Evolutionary conservation across 2,113 vertebrate genomes (phyloP).

Genomic region (Gnathonemus echidnorhynchus): DNA sequence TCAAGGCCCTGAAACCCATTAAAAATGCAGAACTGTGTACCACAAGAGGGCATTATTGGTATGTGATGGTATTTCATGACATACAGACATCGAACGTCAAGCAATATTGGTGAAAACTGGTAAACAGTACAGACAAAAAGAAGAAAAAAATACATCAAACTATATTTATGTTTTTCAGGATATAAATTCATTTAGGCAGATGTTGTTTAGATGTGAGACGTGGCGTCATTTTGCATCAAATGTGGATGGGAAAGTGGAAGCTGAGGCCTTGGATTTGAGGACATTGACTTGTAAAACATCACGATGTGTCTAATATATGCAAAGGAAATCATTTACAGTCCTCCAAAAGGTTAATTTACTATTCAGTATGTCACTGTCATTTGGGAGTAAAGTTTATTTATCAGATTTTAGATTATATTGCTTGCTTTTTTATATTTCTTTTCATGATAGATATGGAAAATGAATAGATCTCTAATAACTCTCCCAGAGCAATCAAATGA

Average conservation of each 20-base stretch:
- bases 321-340: neutral
- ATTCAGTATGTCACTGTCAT: neutral
- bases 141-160: neutral
- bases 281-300: neutral
- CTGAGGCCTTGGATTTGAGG: neutral
- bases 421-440: neutral
- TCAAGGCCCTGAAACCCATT: neutral
- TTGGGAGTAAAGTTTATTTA: neutral
- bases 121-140: neutral
- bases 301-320: neutral
- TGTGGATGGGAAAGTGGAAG: neutral
- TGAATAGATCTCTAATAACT: neutral
- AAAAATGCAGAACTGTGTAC: neutral
- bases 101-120: neutral
- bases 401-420: neutral
- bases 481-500: neutral
- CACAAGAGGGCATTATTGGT: conserved; percentile 8
- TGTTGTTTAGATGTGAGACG: neutral
- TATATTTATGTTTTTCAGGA: neutral
- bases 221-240: neutral
- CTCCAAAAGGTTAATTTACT: neutral
- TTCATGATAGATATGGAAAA: neutral
- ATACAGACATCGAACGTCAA: neutral
- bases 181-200: neutral
- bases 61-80: neutral